Evolutionary conservation across 2,113 vertebrate genomes (phyloP).

Genomic region (Cyprinus carpio): DNA sequence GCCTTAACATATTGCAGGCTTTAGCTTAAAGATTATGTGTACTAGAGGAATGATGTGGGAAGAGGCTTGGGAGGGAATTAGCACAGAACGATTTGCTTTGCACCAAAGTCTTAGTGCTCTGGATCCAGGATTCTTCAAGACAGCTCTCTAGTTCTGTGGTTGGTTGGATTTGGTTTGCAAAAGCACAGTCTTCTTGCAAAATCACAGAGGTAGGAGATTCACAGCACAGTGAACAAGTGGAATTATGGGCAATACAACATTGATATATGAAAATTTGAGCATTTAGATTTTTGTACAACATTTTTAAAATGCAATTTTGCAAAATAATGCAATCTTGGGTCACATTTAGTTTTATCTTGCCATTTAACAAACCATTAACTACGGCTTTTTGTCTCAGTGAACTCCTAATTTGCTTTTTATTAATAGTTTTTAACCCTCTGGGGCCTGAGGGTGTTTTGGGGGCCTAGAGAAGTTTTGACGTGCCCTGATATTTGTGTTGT

Average conservation of each 20-base stretch:
- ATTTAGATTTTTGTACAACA: no score
- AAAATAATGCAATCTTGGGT: not conserved
- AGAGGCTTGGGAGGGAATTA: not conserved
- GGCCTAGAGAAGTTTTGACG: no score
- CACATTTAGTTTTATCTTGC: no score
- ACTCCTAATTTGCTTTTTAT: no score
- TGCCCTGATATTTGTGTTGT: no score
- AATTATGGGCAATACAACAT: not conserved
- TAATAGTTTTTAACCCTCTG: no score
- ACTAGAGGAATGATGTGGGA: slow-evolving; percentile 6
- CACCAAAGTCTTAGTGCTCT: not conserved
- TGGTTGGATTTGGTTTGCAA: slow-evolving; percentile 4
- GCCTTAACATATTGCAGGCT: slow-evolving; percentile 31
- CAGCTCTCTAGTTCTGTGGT: not conserved
- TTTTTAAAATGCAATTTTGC: not conserved
- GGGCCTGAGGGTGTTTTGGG: no score
- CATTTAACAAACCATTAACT: no score
- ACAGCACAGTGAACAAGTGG: not conserved
- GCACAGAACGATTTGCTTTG: slow-evolving; percentile 15
- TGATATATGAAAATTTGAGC: not conserved
- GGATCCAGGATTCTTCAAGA: not conserved
- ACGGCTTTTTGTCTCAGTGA: no score
- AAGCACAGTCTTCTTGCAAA: not conserved
- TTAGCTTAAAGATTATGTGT: slow-evolving; percentile 27
- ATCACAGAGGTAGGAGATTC: not conserved